Base-by-base conservation (phyloP, 2,888 invertebrate species). In the Parelbella ahira region DNA sequence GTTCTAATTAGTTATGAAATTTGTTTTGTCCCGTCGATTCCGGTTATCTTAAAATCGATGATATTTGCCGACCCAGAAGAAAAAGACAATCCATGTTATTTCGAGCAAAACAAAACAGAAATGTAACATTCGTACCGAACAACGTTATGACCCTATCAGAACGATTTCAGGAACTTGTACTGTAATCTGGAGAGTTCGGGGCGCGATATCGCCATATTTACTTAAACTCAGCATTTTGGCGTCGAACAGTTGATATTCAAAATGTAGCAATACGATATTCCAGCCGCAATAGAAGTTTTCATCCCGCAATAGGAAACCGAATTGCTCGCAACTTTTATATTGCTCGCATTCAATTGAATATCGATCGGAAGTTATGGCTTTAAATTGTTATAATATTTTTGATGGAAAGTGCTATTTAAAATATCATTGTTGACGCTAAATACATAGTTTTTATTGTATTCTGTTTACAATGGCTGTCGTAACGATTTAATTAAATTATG, bases 161-260 rank as follows among this genome's bases (percentile, higher is more conserved):
- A 25, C 25, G 24, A 25, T 37, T 19, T 12, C 3, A 15, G 25
- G 18, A 37, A 37, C 36, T 37, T 37, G 25, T 19, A 15, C 18
- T 7, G 36, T 37, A 37, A 37, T 37, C 19, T 27, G 8, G 8
- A 8, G 19, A 37, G 36, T 19, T 19, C 20, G 4, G 11, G 32
- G 32, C 11, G 18, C 15, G 10, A 27, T 19, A 37, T 37, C 37
- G 19, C 27, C 12, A 37, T 37, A 37, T 37, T 27, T 37, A 27
- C 37, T 27, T 37, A 18, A 72, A 77, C 32, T 32, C 32, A 25
- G 13, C 30, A 27, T 30, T 39, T 39, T 25, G 10, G 7, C 13
- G 38, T 24, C 30, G 28, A 18, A 15, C 32, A 24, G 18, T 25
- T 24, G 25, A 32, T 32, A 25, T 32, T 39, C 24, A 38, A 29